Conservation (phyloP, 2,888 invertebrate genomes). For the Cerastoderma edule region DNA sequence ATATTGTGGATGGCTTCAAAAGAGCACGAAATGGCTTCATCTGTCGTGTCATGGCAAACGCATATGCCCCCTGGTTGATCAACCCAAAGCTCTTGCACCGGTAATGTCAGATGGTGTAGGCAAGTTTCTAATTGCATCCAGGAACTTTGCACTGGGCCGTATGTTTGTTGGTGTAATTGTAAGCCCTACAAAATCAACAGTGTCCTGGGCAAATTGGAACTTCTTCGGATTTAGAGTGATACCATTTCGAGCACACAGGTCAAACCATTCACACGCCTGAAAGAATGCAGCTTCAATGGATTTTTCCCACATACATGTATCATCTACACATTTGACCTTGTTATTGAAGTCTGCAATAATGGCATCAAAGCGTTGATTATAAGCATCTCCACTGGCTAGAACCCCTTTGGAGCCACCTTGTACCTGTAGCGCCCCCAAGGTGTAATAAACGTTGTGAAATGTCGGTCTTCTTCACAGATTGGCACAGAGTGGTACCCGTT, state of each 20-base stretch:
- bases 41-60: constrained; percentile 49
- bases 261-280: constrained; percentile 54
- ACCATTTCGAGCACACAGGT: constrained; percentile 53
- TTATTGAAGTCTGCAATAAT: constrained; percentile 41
- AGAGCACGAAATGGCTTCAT: constrained; percentile 57
- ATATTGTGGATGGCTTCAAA: constrained; percentile 37
- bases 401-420: constrained; percentile 48
- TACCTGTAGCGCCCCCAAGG: constrained; percentile 47
- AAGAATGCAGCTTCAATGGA: constrained; percentile 54
- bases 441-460: constrained; percentile 46
- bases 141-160: constrained; percentile 58
- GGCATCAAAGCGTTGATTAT: constrained; percentile 54
- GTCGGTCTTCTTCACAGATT: constrained; percentile 46
- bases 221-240: constrained; percentile 54
- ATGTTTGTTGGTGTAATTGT: constrained; percentile 53
- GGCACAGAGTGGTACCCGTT: constrained; percentile 52
- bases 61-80: constrained; percentile 63
- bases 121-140: constrained; percentile 60
- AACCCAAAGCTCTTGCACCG: constrained; percentile 60
- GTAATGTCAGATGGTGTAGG: constrained; percentile 58
- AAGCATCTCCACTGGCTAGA: constrained; percentile 57
- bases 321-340: constrained; percentile 59
- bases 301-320: too few species aligned
- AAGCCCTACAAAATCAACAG: constrained; percentile 50
- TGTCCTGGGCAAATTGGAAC: constrained; percentile 45